Base-by-base conservation (phyloP, 2,113 vertebrate genomes). In the Mustela nigripes region DNA sequence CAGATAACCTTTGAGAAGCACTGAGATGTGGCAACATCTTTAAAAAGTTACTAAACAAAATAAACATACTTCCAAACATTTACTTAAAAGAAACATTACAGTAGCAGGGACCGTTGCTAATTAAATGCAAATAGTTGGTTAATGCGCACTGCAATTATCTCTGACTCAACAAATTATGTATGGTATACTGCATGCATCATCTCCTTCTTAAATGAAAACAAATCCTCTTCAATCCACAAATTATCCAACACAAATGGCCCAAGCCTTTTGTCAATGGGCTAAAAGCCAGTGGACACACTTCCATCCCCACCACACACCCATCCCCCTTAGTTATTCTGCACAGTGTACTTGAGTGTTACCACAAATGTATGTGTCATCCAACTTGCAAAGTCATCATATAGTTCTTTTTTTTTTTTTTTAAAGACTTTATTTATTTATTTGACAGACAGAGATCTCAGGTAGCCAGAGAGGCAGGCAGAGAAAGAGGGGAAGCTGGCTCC, bases 121-220 rank as follows among this genome's bases (percentile, higher is more conserved):
- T 95, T 97, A 97, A 98, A 96, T 87, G 86, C 96, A 97, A 98
- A 97, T 92, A 89, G 79, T 97, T 80, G 63, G 93, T 97, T 89
- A 91, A 90, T 90, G 39, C 92, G 74, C 48, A 89, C 36, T 53
- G 48, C 94, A 98, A 97, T 98, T 96, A 97, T 90, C 97, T 96
- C 78, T 96, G 81, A 97, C 83, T 93, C 78, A 96, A 96, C 95
- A 84, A 92, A 97, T 91, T 95, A 89, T 87, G 96, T 94, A 96
- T 96, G 83, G 95, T 96, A 97, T 80, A 80, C 5, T 50, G 65
- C 94, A 94, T 18, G 83, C 67, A 97, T 89, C 93, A 94, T 93
- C 96, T 97, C 60, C 86, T 95, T 93, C 89, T 80, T 42, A 74
- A 94, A 87, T n/a, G 80, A 94, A 97, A 94, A 97, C 74, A 95